Percentiles rank a stretch among this genome's conserved stretches.
phyloP scores from a whole-genome alignment of 1,140 invertebrate genomes.

The Leucophenga varia region DNA sequence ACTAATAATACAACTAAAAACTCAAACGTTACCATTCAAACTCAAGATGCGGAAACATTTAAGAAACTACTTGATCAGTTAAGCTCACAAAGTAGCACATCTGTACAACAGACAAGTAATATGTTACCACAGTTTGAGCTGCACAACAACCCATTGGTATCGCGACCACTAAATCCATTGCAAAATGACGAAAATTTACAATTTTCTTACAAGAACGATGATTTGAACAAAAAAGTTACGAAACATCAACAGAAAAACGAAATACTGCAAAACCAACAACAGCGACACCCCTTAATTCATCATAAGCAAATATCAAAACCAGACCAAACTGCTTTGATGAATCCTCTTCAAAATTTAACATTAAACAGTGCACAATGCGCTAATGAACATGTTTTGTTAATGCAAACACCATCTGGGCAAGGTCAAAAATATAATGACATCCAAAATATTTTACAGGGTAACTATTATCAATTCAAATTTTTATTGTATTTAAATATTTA shows the following conservation, averaged over 20 bases:
- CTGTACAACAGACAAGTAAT: neutral
- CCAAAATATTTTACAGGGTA: neutral
- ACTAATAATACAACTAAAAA: no score
- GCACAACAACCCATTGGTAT: neutral
- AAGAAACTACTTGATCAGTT: slow-evolving; percentile 20
- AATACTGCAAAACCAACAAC: slow-evolving; percentile 1
- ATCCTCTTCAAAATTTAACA: neutral
- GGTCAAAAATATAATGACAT: neutral
- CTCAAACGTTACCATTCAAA: neutral
- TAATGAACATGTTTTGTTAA: no score
- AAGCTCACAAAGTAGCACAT: slow-evolving; percentile 1
- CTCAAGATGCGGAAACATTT: slow-evolving; percentile 21
- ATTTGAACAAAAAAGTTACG: no score
- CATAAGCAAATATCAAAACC: slow-evolving; percentile 13
- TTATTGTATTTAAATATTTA: neutral
- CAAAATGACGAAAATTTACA: slow-evolving; percentile 4
- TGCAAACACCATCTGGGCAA: no score
- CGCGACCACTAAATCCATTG: neutral
- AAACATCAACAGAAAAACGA: slow-evolving; percentile 16
- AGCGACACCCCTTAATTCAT: slow-evolving; percentile 5
- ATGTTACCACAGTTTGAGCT: neutral
- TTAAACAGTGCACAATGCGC: neutral
- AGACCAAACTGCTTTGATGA: neutral
- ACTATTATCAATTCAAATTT: neutral
- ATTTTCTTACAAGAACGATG: neutral